Conservation (phyloP, 2,797 vertebrate species). For the Sebastes minor region DNA sequence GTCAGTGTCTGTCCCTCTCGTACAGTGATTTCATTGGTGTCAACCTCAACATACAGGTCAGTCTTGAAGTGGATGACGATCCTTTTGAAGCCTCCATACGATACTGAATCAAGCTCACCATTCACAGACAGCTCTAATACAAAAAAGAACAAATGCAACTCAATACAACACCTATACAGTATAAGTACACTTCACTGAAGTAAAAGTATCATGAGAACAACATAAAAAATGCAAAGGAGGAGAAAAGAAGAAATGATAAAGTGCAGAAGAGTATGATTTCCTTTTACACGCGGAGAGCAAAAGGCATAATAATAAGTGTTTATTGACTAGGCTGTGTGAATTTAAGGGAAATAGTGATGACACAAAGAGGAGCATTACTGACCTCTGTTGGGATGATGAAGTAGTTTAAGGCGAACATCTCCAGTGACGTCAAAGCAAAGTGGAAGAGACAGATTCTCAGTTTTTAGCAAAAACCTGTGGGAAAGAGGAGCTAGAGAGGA, state of each 20-base stretch:
- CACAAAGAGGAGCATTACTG: constrained; percentile 25
- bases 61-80: constrained; percentile 56
- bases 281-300: no score
- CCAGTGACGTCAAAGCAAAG: constrained; percentile 74
- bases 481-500: not conserved
- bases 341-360: not conserved
- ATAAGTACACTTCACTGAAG: not conserved
- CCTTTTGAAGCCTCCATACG: constrained; percentile 55
- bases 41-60: constrained; percentile 47
- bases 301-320: no score
- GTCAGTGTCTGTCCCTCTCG: not conserved
- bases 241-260: no score
- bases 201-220: not conserved
- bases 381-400: constrained; percentile 69
- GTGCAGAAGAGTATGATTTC: no score
- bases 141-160: constrained; percentile 8
- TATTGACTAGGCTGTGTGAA: no score
- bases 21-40: constrained; percentile 18
- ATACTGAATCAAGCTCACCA: constrained; percentile 55
- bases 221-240: not conserved
- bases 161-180: not conserved
- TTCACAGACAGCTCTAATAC: constrained; percentile 69
- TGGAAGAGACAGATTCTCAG: constrained; percentile 39
- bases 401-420: constrained; percentile 54
- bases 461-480: constrained; percentile 67